Evolutionary conservation across 1,140 invertebrate genomes (phyloP).

Genomic region (Drosophila kurseongensis): DNA sequence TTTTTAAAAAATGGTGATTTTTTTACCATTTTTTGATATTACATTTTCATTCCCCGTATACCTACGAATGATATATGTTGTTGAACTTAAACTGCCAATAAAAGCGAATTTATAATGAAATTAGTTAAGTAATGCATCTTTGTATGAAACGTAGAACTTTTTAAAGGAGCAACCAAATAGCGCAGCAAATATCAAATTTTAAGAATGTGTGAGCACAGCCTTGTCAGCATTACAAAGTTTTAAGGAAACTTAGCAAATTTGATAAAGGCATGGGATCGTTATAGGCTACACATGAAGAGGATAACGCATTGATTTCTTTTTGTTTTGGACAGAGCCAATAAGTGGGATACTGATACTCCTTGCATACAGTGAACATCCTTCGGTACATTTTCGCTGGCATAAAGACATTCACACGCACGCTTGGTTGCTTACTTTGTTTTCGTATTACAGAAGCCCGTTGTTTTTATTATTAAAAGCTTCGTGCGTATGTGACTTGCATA

Average conservation of each 20-base stretch:
- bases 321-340: neutral
- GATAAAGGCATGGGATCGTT: neutral
- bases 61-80: neutral
- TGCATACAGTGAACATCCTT: conserved; percentile 5
- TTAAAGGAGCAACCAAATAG: too few species aligned
- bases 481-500: conserved; percentile 81
- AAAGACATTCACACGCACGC: conserved; percentile 74
- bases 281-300: neutral
- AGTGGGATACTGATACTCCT: conserved; percentile 16
- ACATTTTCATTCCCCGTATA: neutral
- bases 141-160: too few species aligned
- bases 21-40: neutral
- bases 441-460: conserved; percentile 74
- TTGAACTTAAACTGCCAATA: conserved; percentile 23
- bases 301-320: conserved; percentile 11
- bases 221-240: neutral
- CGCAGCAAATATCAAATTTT: neutral
- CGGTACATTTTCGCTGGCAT: conserved; percentile 23
- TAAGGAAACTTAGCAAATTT: neutral
- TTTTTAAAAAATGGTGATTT: neutral
- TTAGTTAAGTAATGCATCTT: too few species aligned
- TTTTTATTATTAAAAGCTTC: conserved; percentile 82
- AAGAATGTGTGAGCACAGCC: neutral
- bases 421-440: conserved; percentile 59
- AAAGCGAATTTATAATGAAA: conserved; percentile 40